Evolutionary conservation across 1,140 invertebrate species (phyloP), one percentile per base, ranked within the genome.

Genomic region (Diachasma alloeum): DNA sequence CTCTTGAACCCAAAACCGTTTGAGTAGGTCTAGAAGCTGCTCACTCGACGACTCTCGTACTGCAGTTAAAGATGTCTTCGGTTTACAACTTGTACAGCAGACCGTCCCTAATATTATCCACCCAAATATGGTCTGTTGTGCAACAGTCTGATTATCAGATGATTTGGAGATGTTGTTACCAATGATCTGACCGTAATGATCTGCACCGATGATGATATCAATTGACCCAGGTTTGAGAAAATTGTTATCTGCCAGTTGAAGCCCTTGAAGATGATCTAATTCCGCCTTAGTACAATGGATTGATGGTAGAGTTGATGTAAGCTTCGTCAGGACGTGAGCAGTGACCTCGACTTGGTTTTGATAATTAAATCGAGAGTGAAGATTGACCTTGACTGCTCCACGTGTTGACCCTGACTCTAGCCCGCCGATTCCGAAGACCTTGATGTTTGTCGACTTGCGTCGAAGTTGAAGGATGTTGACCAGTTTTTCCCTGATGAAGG

Each of bases 1-100:
- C 24, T 80, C 79, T 11, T 74, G 39, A 3, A 46, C 19, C 79
- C 79, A 82, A 37, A 80, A 82, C 11, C 11, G n/a, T 63, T 19
- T 70, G 36, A 59, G 53, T 5, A 76, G 39, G 15, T 26, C 42
- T 15, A 46, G 22, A 0, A 77, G 39, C 13, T 48, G 5, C 13
- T 48, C 5, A 48, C 13, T 48, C 4, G 44, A 4, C 13, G 44
- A 4, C n/a, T 48, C 4, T n/a, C 13, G 5, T 13, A n/a, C 10
- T n/a, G 44, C 13, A n/a, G n/a, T 4, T 4, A 48, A n/a, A 3
- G 19, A 63, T 22, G 19, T 6, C n/a, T n/a, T n/a, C n/a, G n/a
- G n/a, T n/a, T n/a, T n/a, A n/a, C n/a, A n/a, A n/a, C 56, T 22
- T 10, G 19, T 4, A 5, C 8, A 10, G 10, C 19, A n/a, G n/a